Base-by-base conservation (phyloP, 2,113 vertebrate genomes). In the Silurus meridionalis region DNA sequence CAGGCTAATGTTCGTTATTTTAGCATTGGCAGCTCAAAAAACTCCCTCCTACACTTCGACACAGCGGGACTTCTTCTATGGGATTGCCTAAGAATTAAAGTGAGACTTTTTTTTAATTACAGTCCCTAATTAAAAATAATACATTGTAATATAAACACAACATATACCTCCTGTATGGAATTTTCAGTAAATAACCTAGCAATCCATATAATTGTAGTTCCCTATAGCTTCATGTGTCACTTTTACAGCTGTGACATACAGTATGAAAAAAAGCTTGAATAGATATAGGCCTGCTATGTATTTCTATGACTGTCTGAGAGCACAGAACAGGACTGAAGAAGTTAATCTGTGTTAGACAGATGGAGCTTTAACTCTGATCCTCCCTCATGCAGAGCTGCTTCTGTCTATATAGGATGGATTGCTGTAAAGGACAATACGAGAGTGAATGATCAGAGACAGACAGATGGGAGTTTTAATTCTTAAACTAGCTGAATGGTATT, bases 391-490 rank as follows among this genome's bases (percentile, higher is more conserved):
- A 87, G 86, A 82, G 86, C 80, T 83, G 80, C 86, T 87, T 87
- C 80, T 87, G 86, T 83, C 86, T 87, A 78, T 87, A 83, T 83
- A 21, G 71, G 46, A 83, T 86, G 71, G 80, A 83, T 83, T 72
- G 83, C 37, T 67, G 69, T 86, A 86, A 82, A 86, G 69, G 55
- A 80, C 85, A 86, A 82, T 55, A 25, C 67, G 85, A 79, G 85
- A 85, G 84, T 87, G 86, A 86, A 78, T 83, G 87, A 85, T 90
- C 87, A 88, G 85, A 85, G 87, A 80, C 9, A 89, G 91, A 87
- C 92, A 93, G 91, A 94, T 91, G 90, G 89, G 86, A 88, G 87
- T 78, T 88, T 91, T 89, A 90, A 89, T 83, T 23, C 81, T 63
- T 57, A 85, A 77, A 82, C 74, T 82, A 86, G 52, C 58, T 61